A percentile compares a stretch with the other conserved stretches of the same genome.
phyloP scores from a whole-genome alignment of 2,797 vertebrate genomes.

The Corythornis leucogaster region DNA sequence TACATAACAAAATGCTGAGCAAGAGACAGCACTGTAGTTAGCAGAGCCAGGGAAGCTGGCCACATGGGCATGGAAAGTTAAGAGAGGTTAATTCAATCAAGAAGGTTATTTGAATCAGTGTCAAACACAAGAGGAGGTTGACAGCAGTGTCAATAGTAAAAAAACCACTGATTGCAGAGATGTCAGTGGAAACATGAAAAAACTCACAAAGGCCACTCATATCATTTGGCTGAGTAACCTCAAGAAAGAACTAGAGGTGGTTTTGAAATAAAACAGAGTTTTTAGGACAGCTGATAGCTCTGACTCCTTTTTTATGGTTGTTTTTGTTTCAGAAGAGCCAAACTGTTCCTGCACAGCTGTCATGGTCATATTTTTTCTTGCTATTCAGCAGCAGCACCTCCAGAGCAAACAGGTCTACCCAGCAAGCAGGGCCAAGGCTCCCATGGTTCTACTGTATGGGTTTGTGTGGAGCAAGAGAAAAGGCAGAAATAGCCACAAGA shows the following conservation, averaged over 20 bases:
- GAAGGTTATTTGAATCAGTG: slow-evolving; percentile 9
- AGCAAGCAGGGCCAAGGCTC: neutral
- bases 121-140: neutral
- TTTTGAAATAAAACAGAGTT: slow-evolving; percentile 42
- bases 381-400: neutral
- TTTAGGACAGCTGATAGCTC: slow-evolving; percentile 14
- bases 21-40: slow-evolving; percentile 38
- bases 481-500: neutral
- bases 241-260: neutral
- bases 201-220: neutral
- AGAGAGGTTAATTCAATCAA: slow-evolving; percentile 20
- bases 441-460: neutral
- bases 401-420: neutral
- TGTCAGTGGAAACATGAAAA: neutral
- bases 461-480: neutral
- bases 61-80: neutral
- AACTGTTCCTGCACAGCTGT: slow-evolving; percentile 25
- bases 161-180: neutral
- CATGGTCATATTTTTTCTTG: neutral
- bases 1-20: slow-evolving; percentile 55
- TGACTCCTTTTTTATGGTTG: neutral
- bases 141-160: neutral
- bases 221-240: neutral
- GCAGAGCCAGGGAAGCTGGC: slow-evolving; percentile 10
- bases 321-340: slow-evolving; percentile 13